Evolutionary conservation across 2,113 vertebrate species (phyloP).

Genomic region (Siniperca chuatsi): DNA sequence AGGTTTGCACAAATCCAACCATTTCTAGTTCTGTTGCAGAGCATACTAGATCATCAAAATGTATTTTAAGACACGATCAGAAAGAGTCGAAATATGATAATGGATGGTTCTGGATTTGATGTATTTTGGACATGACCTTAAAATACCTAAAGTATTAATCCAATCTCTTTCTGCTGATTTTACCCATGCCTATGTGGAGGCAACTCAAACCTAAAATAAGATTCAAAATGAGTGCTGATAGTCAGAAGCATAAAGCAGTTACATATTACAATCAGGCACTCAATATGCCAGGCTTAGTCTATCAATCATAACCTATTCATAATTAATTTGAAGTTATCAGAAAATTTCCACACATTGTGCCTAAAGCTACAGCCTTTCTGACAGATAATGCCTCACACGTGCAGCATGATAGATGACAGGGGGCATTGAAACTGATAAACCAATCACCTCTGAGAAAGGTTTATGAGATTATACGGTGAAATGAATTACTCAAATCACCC

Average conservation of each 20-base stretch:
- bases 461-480: background rate
- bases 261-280: conserved; percentile 1
- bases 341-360: background rate
- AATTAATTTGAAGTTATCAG: conserved; percentile 20
- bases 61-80: background rate
- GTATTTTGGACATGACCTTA: too few species aligned
- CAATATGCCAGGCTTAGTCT: conserved; percentile 6
- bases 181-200: background rate
- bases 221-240: background rate
- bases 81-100: background rate
- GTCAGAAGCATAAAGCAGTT: conserved; percentile 18
- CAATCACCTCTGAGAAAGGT: conserved; percentile 15
- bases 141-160: too few species aligned
- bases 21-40: too few species aligned
- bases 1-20: too few species aligned
- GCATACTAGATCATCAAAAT: too few species aligned
- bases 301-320: conserved; percentile 32
- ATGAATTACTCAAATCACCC: background rate
- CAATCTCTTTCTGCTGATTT: background rate
- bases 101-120: too few species aligned
- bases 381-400: conserved; percentile 4
- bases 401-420: conserved; percentile 10
- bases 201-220: background rate
- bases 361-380: conserved; percentile 7
- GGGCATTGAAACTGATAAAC: conserved; percentile 12